Evolutionary conservation across 2,113 vertebrate genomes (phyloP).

Genomic region (Colaptes auratus): DNA sequence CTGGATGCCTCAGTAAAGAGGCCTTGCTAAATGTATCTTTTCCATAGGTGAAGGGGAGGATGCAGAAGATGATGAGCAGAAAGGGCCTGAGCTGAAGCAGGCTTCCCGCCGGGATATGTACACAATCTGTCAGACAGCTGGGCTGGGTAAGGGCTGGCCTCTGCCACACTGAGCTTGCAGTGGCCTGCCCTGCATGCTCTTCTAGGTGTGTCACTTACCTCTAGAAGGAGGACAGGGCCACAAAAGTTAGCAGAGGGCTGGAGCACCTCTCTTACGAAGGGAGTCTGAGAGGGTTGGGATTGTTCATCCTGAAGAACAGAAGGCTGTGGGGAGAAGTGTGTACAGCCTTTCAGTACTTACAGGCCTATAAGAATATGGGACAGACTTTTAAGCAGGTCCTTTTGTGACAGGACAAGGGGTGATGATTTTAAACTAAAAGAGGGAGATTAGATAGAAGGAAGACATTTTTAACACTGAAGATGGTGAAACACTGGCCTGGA

Average conservation of each 20-base stretch:
- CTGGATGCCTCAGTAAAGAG: not conserved
- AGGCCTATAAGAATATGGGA: not conserved
- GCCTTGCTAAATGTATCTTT: not conserved
- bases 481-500: not conserved
- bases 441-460: not conserved
- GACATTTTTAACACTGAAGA: not conserved
- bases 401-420: not conserved
- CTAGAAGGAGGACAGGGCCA: not conserved
- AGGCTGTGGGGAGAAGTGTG: not conserved
- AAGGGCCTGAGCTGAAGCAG: constrained; percentile 95
- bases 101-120: constrained; percentile 98
- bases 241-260: not conserved
- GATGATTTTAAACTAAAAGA: not conserved
- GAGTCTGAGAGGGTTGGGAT: not conserved
- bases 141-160: constrained; percentile 84
- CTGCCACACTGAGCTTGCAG: not conserved
- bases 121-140: constrained; percentile 94
- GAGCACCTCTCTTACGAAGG: not conserved
- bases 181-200: not conserved
- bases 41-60: constrained; percentile 82
- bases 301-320: not conserved
- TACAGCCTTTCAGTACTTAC: not conserved
- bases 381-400: not conserved
- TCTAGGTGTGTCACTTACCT: not conserved
- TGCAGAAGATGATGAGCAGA: constrained; percentile 91